Base-by-base conservation (phyloP, 2,888 invertebrate genomes). In the Ormyrus rosae region DNA sequence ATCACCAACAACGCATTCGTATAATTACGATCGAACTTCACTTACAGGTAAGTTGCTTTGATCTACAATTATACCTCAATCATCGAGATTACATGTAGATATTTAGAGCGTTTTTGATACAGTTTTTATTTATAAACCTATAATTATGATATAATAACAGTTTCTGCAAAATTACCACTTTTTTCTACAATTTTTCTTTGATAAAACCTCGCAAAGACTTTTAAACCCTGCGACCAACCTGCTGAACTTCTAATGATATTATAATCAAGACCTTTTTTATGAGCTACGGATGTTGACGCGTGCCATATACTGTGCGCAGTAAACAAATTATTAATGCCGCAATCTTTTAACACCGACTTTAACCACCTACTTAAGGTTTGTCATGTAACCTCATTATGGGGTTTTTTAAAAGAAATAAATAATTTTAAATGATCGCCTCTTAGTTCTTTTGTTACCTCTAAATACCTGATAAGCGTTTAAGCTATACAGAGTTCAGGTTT, bases 181-280 rank as follows among this genome's bases (percentile, higher is more conserved):
- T 11, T 6, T 5, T 19, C 5, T 50, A 61, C 46, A 19, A 82
- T 74, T 9, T 55, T 77, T 64, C 74, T 78, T 48, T 82, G 82
- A 65, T 83, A 83, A 53, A 74, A 73, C 51, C 56, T 82, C 0
- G 64, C 55, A 9, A 82, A 82, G n/a, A 64, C 61, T 10, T 75
- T 34, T 0, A 77, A 82, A 3, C 50, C 34, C 3, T 69, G 46
- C 9, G 78, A 72, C 63, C 61, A 79, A 10, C 68, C 68, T 13
- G 69, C 73, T 13, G 69, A 45, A 6, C 60, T 50, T 10, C 60
- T 65, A 0, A 79, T 79, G 3, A 63, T 53, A 19, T 68, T 55
- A 2, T 73, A 19, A n/a, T 67, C 55, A 1, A 67, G 5, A 3
- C 55, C 79, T 55, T 67, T 79, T 61, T 73, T 34, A n/a, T 7